Conservation (phyloP, 1,140 invertebrate genomes). For the Conus betulinus region DNA sequence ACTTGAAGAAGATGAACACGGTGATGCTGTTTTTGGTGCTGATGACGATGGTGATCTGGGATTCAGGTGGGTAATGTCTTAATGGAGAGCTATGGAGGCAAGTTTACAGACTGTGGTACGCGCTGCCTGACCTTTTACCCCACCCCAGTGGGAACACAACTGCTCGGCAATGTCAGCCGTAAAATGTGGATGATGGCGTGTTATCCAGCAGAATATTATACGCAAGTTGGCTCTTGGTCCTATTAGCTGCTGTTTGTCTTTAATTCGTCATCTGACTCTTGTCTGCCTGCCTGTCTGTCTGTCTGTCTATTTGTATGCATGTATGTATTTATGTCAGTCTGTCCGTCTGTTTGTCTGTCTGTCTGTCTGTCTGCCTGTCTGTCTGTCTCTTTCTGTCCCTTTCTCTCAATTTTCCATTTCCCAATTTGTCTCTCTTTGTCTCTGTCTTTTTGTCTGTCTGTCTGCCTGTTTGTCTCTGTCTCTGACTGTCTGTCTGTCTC, state of each 20-base stretch:
- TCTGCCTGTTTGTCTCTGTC: too few species aligned
- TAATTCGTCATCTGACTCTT: not conserved
- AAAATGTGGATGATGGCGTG: slow-evolving; percentile 53
- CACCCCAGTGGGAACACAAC: slow-evolving; percentile 44
- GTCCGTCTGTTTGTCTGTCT: too few species aligned
- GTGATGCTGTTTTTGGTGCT: too few species aligned
- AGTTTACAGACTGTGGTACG: slow-evolving; percentile 54
- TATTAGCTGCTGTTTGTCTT: not conserved
- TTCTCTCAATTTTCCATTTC: too few species aligned
- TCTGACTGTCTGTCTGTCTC: too few species aligned
- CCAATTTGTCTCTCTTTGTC: too few species aligned
- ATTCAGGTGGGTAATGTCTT: slow-evolving; percentile 45
- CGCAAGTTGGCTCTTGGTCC: not conserved
- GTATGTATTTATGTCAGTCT: too few species aligned
- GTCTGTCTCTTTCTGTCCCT: too few species aligned
- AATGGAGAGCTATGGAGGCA: slow-evolving; percentile 58
- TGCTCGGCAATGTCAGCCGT: slow-evolving; percentile 40
- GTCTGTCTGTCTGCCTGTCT: too few species aligned
- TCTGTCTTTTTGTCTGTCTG: too few species aligned
- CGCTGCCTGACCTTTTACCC: slow-evolving; percentile 51
- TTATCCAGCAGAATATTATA: slow-evolving; percentile 30
- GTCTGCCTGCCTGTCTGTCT: not conserved
- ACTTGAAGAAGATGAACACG: too few species aligned
- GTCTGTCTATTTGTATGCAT: not conserved
- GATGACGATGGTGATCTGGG: too few species aligned